Percentiles rank a stretch among this genome's conserved stretches.
phyloP scores from a whole-genome alignment of 2,888 invertebrate genomes.

The Cartodere bifasciata region DNA sequence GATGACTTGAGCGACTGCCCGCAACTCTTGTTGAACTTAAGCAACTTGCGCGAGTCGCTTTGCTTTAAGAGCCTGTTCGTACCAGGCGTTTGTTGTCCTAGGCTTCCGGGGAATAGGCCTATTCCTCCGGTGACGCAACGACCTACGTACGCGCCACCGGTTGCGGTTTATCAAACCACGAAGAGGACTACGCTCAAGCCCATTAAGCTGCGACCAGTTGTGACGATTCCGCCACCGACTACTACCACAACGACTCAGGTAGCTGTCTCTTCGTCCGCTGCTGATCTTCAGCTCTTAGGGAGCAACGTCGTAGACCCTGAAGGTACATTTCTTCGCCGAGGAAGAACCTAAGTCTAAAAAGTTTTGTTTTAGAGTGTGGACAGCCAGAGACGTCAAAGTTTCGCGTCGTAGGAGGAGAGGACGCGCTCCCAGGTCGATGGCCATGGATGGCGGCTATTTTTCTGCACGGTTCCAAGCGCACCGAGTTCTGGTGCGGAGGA shows the following conservation, averaged over 20 bases:
- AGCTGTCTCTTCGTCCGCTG: background rate
- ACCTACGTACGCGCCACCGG: slow-evolving; percentile 27
- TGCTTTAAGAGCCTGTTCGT: slow-evolving; percentile 86
- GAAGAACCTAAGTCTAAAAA: too few relatives aligned
- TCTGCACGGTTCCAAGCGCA: slow-evolving; percentile 68
- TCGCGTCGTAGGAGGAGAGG: slow-evolving; percentile 83
- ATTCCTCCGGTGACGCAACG: slow-evolving; percentile 7
- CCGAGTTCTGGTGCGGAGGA: slow-evolving; percentile 92
- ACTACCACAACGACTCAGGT: slow-evolving; percentile 20
- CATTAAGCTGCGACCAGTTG: slow-evolving; percentile 15
- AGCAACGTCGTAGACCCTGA: slow-evolving; percentile 16
- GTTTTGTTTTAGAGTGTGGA: slow-evolving; percentile 69
- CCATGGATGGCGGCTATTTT: slow-evolving; percentile 96
- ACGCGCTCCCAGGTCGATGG: slow-evolving; percentile 76
- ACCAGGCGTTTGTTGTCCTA: slow-evolving; percentile 85
- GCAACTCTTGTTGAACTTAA: slow-evolving; percentile 66
- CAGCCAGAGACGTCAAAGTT: slow-evolving; percentile 72
- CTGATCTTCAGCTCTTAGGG: slow-evolving; percentile 6
- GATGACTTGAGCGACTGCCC: slow-evolving; percentile 84
- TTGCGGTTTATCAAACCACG: slow-evolving; percentile 32
- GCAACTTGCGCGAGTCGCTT: slow-evolving; percentile 69
- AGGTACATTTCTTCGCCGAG: too few relatives aligned
- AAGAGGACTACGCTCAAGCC: slow-evolving; percentile 29
- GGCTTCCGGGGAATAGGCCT: slow-evolving; percentile 31
- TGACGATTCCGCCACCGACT: slow-evolving; percentile 27